Evolutionary conservation across 2,797 vertebrate genomes (phyloP), one percentile per base, ranked within the genome.

Genomic region (Borostomias antarcticus): DNA sequence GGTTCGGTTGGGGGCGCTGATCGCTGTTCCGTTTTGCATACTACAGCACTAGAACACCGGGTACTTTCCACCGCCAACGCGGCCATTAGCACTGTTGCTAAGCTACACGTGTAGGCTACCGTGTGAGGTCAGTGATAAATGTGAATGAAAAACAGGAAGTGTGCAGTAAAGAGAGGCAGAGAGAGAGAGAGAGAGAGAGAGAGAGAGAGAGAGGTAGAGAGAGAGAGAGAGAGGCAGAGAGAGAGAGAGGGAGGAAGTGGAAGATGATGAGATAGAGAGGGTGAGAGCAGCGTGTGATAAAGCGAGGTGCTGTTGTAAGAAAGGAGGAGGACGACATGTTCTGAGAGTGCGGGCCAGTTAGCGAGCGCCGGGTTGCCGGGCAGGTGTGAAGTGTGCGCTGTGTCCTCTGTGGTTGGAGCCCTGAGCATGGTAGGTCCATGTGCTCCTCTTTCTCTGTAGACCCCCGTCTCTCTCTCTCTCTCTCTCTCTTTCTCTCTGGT

Each of bases 81-180:
- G n/a, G n/a, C n/a, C n/a, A n/a, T n/a, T 1, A 33, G 29, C 30
- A 7, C n/a, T 19, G 54, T 33, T 1, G 26, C 52, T 56, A n/a
- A 28, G 52, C 32, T 30, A 32, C 30, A 30, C 11, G 3, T 3
- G 10, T 17, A 9, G 48, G 9, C 26, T 28, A 11, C 1, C 13
- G 52, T 17, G 11, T 43, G 37, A 45, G 58, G 58, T 47, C 58
- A 47, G 23, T n/a, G 13, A n/a, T 28, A 3, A 4, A 28, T 45
- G 37, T 45, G 37, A 60, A 60, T 29, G 58, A 26, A 60, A 45
- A 60, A 45, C 58, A 60, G 58, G 58, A 60, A 60, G 58, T 45
- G 37, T 17, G 35, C 37, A 7, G 23, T 13, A 11, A 29, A 26
- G 25, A 45, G 25, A 28, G 15, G 6, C 23, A 26, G 8, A 26